Conservation (phyloP, 2,888 invertebrate genomes). For the Syrista parreyssii region DNA sequence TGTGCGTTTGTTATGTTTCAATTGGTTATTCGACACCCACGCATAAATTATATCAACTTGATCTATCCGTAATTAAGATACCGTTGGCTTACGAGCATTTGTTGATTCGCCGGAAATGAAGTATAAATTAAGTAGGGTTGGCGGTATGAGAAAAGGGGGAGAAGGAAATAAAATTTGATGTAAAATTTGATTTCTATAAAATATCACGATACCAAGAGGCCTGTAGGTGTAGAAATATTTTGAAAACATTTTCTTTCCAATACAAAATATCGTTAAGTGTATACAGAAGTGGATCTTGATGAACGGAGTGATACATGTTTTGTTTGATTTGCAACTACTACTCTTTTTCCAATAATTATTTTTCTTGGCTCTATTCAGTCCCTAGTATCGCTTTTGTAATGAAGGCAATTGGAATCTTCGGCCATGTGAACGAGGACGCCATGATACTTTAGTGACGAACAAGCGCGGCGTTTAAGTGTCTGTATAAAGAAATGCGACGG, state of each 20-base stretch:
- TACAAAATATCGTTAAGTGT: too few species aligned
- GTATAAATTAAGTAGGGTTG: too few species aligned
- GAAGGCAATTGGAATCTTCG: slow-evolving; percentile 1
- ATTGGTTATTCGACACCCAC: slow-evolving; percentile 56
- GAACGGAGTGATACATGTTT: too few species aligned
- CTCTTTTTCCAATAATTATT: too few species aligned
- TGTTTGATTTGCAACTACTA: too few species aligned
- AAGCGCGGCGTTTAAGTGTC: slow-evolving; percentile 1
- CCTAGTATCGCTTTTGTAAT: background rate
- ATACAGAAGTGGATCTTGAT: too few species aligned
- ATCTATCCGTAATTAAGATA: slow-evolving; percentile 28
- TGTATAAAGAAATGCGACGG: slow-evolving; percentile 32
- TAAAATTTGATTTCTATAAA: too few species aligned
- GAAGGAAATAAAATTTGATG: background rate
- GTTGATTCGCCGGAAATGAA: background rate
- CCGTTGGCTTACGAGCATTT: background rate
- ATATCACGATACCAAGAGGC: too few species aligned
- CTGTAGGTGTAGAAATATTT: too few species aligned
- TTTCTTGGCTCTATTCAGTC: too few species aligned
- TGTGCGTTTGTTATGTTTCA: slow-evolving; percentile 63
- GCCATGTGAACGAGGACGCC: slow-evolving; percentile 10
- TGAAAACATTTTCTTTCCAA: too few species aligned
- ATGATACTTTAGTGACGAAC: slow-evolving; percentile 19
- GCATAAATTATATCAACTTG: slow-evolving; percentile 43
- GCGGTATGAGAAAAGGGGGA: background rate